phyloP scores from a whole-genome alignment of 2,113 vertebrate genomes.

The Clarias macrocephalus region DNA sequence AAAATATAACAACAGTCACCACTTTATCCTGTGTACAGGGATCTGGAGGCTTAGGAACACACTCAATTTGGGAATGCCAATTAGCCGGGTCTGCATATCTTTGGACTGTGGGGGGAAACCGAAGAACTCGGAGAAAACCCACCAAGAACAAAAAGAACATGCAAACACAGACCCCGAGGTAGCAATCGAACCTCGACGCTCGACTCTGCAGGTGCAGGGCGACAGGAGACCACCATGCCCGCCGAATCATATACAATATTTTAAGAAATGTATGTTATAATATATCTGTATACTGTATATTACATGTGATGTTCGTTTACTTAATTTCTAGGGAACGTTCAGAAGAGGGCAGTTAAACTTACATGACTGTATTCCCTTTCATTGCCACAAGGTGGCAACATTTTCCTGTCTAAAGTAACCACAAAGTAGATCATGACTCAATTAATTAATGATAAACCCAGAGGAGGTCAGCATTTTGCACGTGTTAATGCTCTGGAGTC shows the following conservation, averaged over 20 bases:
- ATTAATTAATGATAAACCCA: background rate
- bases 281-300: background rate
- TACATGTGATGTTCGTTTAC: background rate
- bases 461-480: slow-evolving; percentile 31
- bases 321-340: background rate
- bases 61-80: too few species aligned
- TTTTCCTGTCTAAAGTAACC: slow-evolving; percentile 3
- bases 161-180: too few species aligned
- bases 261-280: background rate
- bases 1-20: background rate
- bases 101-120: too few species aligned
- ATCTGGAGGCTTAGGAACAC: too few species aligned
- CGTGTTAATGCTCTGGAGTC: background rate
- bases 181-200: too few species aligned
- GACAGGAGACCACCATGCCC: too few species aligned
- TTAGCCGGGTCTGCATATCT: too few species aligned
- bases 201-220: too few species aligned
- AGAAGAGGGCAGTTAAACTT: background rate
- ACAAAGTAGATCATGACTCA: background rate
- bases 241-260: background rate
- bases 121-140: too few species aligned
- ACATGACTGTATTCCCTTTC: background rate
- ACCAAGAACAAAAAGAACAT: too few species aligned
- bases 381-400: slow-evolving; percentile 51
- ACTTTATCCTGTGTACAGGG: too few species aligned